A percentile compares a stretch with the other conserved stretches of the same genome.
phyloP scores from a whole-genome alignment of 2,113 vertebrate genomes.

The Corapipo altera region DNA sequence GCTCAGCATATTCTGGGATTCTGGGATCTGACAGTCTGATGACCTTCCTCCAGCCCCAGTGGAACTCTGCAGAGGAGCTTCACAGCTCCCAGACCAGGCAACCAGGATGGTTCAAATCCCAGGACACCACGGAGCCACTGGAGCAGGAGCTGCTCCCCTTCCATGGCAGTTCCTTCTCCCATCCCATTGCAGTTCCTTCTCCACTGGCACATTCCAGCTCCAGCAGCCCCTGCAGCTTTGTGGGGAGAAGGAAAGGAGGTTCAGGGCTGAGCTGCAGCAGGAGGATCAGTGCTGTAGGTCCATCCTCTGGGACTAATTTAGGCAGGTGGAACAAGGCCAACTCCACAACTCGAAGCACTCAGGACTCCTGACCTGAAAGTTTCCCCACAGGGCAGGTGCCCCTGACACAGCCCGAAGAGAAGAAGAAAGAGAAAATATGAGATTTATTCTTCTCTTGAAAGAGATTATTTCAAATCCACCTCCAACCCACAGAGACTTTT shows the following conservation, averaged over 20 bases:
- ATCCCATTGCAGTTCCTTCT: neutral
- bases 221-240: neutral
- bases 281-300: neutral
- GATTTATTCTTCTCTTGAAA: neutral
- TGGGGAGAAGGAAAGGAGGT: neutral
- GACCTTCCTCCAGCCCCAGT: neutral
- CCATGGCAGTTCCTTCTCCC: too few species aligned
- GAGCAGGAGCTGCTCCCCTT: neutral
- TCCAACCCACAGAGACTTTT: neutral
- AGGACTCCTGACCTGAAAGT: neutral
- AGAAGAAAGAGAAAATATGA: neutral
- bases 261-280: neutral
- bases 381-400: neutral
- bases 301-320: neutral
- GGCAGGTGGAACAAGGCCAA: neutral
- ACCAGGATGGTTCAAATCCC: neutral
- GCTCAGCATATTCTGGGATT: neutral
- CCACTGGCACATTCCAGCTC: neutral
- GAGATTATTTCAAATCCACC: neutral
- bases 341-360: neutral
- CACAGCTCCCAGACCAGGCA: neutral
- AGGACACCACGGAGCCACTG: accelerated
- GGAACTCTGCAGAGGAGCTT: neutral
- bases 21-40: neutral
- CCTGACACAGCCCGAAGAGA: neutral